Percentiles rank a stretch among this genome's conserved stretches.
These are phyloP conservation scores for Mya arenaria DNA, from an alignment of 1,140 invertebrate species.

Conservation along the genomic window DNA sequence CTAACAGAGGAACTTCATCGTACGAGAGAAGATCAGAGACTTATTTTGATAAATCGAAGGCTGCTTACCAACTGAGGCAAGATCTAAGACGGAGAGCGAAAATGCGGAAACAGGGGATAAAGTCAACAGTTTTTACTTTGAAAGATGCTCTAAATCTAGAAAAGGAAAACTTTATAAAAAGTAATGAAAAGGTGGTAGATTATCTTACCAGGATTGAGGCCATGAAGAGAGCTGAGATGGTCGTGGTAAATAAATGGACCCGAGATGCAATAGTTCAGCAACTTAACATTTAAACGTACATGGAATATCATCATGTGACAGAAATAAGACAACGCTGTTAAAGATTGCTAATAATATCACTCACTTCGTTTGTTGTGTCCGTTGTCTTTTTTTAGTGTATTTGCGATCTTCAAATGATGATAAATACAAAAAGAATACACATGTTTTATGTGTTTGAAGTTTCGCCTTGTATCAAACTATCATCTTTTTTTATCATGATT, in stretches of 20 bases:
- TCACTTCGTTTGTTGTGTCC: too few relatives aligned
- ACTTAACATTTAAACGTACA: background rate
- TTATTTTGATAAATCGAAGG: conserved; percentile 43
- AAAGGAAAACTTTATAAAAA: conserved; percentile 38
- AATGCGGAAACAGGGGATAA: conserved; percentile 23
- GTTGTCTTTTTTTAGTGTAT: too few relatives aligned
- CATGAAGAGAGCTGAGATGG: background rate
- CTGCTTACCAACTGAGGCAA: conserved; percentile 33
- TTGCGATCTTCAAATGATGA: too few relatives aligned
- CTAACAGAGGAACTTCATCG: background rate
- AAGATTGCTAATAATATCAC: too few relatives aligned
- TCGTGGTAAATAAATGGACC: conserved; percentile 21
- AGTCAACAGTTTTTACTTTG: conserved; percentile 19
- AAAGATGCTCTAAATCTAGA: conserved; percentile 43
- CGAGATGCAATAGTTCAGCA: background rate
- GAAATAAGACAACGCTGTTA: too few relatives aligned
- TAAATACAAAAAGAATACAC: too few relatives aligned
- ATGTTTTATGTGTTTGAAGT: too few relatives aligned
- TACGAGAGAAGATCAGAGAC: conserved; percentile 2
- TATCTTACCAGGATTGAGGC: conserved; percentile 32
- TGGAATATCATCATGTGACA: too few relatives aligned
- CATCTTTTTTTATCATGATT: too few relatives aligned
- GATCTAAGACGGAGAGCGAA: conserved; percentile 21
- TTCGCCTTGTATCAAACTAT: too few relatives aligned
- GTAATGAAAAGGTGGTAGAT: conserved; percentile 12